Percentiles rank a stretch among this genome's conserved stretches.
phyloP scores from a whole-genome alignment of 1,140 invertebrate genomes.

The Diuraphis noxia region DNA sequence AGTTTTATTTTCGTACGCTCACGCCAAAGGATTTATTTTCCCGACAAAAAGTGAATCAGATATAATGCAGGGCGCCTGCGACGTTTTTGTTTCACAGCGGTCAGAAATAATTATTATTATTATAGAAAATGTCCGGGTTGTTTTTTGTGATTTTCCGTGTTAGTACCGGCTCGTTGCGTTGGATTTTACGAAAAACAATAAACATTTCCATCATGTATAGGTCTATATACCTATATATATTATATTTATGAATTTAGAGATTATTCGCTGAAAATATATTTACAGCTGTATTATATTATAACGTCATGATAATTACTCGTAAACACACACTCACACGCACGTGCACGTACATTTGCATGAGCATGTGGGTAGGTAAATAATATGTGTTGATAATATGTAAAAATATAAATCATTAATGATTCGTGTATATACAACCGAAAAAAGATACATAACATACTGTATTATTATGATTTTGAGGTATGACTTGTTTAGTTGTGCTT shows the following conservation, averaged over 20 bases:
- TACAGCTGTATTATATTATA: neutral
- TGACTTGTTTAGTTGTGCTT: neutral
- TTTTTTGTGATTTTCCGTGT: neutral
- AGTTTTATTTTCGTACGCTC: slow-evolving; percentile 29
- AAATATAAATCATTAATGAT: neutral
- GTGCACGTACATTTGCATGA: neutral
- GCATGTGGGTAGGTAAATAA: neutral
- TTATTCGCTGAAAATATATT: neutral
- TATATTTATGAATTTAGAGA: neutral
- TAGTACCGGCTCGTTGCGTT: too few relatives aligned
- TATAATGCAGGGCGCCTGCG: neutral
- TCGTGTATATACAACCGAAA: too few relatives aligned
- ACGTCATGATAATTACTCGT: neutral
- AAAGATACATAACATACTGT: too few relatives aligned
- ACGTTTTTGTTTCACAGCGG: neutral
- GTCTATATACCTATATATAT: too few relatives aligned
- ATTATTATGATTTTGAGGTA: neutral
- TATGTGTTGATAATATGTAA: neutral
- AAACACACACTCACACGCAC: neutral
- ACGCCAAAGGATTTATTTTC: slow-evolving; percentile 27
- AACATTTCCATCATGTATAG: neutral
- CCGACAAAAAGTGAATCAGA: neutral
- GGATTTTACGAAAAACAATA: neutral
- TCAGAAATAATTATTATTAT: neutral
- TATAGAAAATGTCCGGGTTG: neutral